phyloP scores from a whole-genome alignment of 2,888 invertebrate species.

The Epinotia brunnichana region DNA sequence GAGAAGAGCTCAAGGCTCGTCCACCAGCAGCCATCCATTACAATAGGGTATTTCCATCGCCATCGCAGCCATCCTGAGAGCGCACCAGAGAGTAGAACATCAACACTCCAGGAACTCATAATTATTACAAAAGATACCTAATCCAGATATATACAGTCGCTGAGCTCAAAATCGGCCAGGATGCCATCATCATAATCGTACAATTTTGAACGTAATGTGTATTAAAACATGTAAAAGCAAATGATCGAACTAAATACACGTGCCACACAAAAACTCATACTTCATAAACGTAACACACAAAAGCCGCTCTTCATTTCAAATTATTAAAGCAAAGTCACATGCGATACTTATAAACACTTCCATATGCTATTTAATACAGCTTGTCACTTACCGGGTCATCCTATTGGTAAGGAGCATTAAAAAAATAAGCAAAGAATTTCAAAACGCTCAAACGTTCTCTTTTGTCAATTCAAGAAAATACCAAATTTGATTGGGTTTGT shows the following conservation, averaged over 20 bases:
- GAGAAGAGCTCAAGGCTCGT: too few relatives aligned
- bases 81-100: too few relatives aligned
- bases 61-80: too few relatives aligned
- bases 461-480: slow-evolving; percentile 28
- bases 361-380: background rate
- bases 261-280: background rate
- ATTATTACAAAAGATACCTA: too few relatives aligned
- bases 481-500: background rate
- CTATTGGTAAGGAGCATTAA: slow-evolving; percentile 29
- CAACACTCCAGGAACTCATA: too few relatives aligned
- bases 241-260: background rate
- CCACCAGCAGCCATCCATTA: too few relatives aligned
- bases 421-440: slow-evolving; percentile 6
- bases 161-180: too few relatives aligned
- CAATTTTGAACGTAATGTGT: too few relatives aligned
- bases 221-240: background rate
- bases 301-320: background rate
- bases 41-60: too few relatives aligned
- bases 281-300: background rate
- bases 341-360: slow-evolving; percentile 10
- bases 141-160: too few relatives aligned
- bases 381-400: slow-evolving; percentile 42
- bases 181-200: too few relatives aligned
- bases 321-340: background rate
- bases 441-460: slow-evolving; percentile 3